phyloP scores from a whole-genome alignment of 2,797 vertebrate genomes.

The Oreochromis grahami region DNA sequence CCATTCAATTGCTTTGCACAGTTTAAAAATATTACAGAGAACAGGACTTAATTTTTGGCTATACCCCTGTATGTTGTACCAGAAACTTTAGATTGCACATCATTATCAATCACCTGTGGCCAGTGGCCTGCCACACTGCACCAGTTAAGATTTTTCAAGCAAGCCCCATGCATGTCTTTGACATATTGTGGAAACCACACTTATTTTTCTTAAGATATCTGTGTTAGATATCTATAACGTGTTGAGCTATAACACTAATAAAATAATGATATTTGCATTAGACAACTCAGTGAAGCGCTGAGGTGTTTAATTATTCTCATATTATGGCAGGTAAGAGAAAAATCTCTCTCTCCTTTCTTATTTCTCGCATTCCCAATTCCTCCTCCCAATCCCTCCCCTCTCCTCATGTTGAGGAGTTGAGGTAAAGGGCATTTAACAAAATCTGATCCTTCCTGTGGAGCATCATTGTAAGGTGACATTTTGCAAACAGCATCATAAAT shows the following conservation, averaged over 20 bases:
- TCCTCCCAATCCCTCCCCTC: background rate
- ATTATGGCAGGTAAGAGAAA: background rate
- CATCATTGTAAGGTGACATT: background rate
- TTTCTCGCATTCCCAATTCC: background rate
- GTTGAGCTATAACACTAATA: background rate
- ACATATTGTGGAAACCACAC: background rate
- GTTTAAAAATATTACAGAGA: background rate
- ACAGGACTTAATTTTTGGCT: background rate
- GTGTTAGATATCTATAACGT: background rate
- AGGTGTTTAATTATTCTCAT: background rate
- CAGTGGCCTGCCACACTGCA: background rate
- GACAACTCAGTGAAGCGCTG: background rate
- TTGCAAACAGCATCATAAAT: background rate
- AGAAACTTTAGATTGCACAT: background rate
- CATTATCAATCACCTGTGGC: background rate
- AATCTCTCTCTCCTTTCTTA: background rate
- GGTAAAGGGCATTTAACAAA: background rate
- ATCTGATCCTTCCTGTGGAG: background rate
- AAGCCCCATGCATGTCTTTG: background rate
- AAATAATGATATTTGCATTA: background rate
- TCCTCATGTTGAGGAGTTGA: background rate
- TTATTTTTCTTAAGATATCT: background rate
- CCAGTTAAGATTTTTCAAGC: background rate
- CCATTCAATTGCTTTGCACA: background rate
- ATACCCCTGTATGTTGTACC: background rate